phyloP scores from a whole-genome alignment of 2,888 invertebrate species.

The Elegia similella region DNA sequence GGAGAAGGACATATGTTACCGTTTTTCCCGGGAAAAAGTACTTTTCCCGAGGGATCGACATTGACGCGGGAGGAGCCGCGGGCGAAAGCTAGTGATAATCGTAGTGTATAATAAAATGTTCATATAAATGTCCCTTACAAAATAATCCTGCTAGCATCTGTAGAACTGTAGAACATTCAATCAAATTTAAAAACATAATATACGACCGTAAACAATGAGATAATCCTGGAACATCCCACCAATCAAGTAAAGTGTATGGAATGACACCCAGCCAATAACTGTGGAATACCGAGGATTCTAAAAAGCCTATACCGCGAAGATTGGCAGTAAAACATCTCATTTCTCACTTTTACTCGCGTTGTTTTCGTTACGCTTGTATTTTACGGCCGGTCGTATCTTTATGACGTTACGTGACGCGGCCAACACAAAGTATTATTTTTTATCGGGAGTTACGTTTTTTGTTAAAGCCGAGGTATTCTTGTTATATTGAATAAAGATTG shows the following conservation, averaged over 20 bases:
- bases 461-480: no score
- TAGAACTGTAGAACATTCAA: neutral
- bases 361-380: conserved; percentile 18
- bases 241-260: conserved; percentile 4
- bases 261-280: conserved; percentile 6
- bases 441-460: neutral
- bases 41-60: no score
- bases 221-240: neutral
- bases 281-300: neutral
- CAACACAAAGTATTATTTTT: conserved; percentile 3
- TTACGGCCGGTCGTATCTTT: conserved; percentile 20
- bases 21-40: no score
- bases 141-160: neutral
- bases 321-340: conserved; percentile 21
- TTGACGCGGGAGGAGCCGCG: no score
- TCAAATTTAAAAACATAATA: neutral
- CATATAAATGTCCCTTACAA: neutral
- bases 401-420: conserved; percentile 18
- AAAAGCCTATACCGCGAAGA: conserved; percentile 10
- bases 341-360: conserved; percentile 20
- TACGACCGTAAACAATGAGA: neutral
- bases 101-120: no score
- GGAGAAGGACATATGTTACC: no score
- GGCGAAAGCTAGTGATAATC: no score
- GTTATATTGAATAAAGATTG: no score